Base-by-base conservation (phyloP, 2,888 invertebrate species). In the Limulus polyphemus region DNA sequence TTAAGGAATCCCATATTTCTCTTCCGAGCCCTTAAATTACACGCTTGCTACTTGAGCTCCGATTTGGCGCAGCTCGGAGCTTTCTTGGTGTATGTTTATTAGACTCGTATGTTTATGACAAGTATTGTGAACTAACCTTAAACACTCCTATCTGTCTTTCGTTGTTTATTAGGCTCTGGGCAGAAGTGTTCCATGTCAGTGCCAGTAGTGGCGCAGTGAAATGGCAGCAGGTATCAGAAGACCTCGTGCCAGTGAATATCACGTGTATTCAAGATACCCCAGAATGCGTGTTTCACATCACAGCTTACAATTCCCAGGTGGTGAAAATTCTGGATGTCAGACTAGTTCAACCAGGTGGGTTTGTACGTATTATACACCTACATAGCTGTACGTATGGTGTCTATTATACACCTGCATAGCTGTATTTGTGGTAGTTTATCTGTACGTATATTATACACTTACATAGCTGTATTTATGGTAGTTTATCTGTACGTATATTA, bases 221-320 rank as follows among this genome's bases (percentile, higher is more conserved):
- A 80, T 97, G 97, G 95, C 91, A 93, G 81, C 91, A 94, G 79
- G 90, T 97, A 72, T 94, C 94, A 69, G 95, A 95, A 78, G 97
- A 97, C 80, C 84, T 97, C 78, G 97, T 98, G 71, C 97, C 97
- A 62, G 94, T 97, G 72, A 95, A 95, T 82, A 93, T 98, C 80
- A 92, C 94, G 71, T 95, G 95, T 81, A 89, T 95, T 76, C 90
- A 93, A 81, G 94, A 95, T 79, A 88, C 90, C 68, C 94, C 95
- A 58, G 92, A 92, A 80, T 92, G 92, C 78, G 88, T 95, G 77
- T 97, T 95, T 80, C 97, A 97, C 82, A 92, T 97, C 80, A 95
- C 95, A 74, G 97, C 97, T 73, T 97, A 97, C 83, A 97, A 95
- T 82, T 90, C 94, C 74, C 94, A 97, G 79, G 95, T 97, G 75